Evolutionary conservation across 1,140 invertebrate genomes (phyloP).

Genomic region (Bombus difficillimus): DNA sequence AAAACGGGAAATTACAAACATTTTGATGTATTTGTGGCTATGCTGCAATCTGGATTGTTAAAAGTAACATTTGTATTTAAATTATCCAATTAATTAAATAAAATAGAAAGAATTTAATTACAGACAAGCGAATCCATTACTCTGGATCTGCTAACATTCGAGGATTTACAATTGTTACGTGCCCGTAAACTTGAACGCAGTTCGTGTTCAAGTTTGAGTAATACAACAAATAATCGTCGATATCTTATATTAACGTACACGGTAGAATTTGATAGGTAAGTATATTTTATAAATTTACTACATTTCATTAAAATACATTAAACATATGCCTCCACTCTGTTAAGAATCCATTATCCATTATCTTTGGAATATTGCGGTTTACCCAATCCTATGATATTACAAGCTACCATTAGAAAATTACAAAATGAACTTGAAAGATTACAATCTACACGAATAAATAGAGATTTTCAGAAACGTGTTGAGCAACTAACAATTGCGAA

Average conservation of each 20-base stretch:
- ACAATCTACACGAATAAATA: slow-evolving; percentile 56
- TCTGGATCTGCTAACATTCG: slow-evolving; percentile 78
- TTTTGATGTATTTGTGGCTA: slow-evolving; percentile 82
- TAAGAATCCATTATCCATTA: slow-evolving; percentile 83
- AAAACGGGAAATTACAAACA: slow-evolving; percentile 84
- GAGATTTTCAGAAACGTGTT: slow-evolving; percentile 63
- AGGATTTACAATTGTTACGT: slow-evolving; percentile 77
- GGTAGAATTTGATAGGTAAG: slow-evolving; percentile 80
- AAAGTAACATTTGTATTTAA: slow-evolving; percentile 75
- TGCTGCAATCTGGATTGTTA: slow-evolving; percentile 83
- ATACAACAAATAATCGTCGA: slow-evolving; percentile 69
- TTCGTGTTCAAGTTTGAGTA: slow-evolving; percentile 37
- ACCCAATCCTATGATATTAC: slow-evolving; percentile 81
- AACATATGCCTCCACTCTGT: slow-evolving; percentile 33
- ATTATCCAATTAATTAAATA: slow-evolving; percentile 15
- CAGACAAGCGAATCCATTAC: slow-evolving; percentile 79
- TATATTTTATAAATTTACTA: not conserved
- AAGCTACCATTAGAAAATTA: slow-evolving; percentile 81
- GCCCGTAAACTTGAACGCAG: slow-evolving; percentile 58
- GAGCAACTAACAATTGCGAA: slow-evolving; percentile 70
- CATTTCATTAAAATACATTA: slow-evolving; percentile 11
- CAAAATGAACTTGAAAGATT: slow-evolving; percentile 79
- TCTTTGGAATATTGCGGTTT: slow-evolving; percentile 82
- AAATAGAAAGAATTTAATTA: slow-evolving; percentile 44
- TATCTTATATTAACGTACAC: slow-evolving; percentile 81